phyloP scores from a whole-genome alignment of 2,888 invertebrate species.

The Eupithecia subfuscata region DNA sequence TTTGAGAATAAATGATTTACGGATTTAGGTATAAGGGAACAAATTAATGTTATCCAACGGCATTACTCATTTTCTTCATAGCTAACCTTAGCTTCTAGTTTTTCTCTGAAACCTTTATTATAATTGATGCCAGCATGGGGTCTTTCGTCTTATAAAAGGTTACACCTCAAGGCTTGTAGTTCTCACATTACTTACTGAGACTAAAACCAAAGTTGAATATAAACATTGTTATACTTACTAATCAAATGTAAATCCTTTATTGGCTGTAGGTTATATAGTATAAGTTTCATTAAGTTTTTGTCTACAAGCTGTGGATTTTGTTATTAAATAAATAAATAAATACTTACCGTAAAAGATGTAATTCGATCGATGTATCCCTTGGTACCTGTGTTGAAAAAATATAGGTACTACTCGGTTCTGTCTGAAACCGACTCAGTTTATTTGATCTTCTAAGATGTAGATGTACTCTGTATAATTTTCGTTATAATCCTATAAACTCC shows the following conservation, averaged over 20 bases:
- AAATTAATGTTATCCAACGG: constrained; percentile 3
- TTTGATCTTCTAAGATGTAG: background rate
- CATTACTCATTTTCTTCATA: constrained; percentile 19
- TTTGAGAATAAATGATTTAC: background rate
- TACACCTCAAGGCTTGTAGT: background rate
- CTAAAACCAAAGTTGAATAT: background rate
- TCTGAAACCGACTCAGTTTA: background rate
- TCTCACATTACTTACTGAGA: background rate
- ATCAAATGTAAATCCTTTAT: no score
- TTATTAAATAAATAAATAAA: no score
- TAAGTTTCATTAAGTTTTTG: no score
- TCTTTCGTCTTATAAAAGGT: constrained; percentile 8
- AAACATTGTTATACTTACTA: background rate
- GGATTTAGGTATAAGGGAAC: background rate
- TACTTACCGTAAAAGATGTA: background rate
- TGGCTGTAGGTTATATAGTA: no score
- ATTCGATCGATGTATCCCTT: background rate
- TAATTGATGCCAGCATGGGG: constrained; percentile 26
- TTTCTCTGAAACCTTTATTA: constrained; percentile 21
- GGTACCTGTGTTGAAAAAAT: background rate
- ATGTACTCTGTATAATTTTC: constrained; percentile 13
- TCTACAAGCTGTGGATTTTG: no score
- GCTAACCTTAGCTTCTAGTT: constrained; percentile 15
- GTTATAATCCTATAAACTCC: constrained; percentile 14
- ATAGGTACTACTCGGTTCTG: background rate